Base-by-base conservation (phyloP, 2,888 invertebrate species). In the Aporophyla lueneburgensis region DNA sequence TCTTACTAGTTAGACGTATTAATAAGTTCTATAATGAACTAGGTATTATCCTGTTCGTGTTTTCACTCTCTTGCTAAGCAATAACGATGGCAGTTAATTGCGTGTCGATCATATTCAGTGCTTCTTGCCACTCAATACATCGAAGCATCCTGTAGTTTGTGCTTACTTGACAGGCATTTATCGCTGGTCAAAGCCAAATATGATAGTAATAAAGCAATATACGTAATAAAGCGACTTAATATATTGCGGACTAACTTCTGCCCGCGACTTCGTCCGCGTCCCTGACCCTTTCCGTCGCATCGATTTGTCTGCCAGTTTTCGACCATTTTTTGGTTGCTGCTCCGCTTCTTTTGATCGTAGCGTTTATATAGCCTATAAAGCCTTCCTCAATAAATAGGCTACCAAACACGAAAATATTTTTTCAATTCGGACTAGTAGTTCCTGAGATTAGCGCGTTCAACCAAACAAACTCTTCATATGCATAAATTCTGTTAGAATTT, bases 101-200 rank as follows among this genome's bases (percentile, higher is more conserved):
- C 61, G 27, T 75, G 85, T 84, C 82, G 58, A 84, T 82, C 80
- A 82, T 84, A 75, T 61, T 72, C 80, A 33, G 24, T 14, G 59
- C 46, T 67, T 68, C 46, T 67, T 68, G 80, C 68, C 74, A 71
- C 51, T 65, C 59, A 70, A 74, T 68, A 79, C 40, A 33, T 54
- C 49, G 56, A 21, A 59, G 65, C 70, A 61, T 6, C 65, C 46
- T 53, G 54, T 66, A 70, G 66, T 62, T 69, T 62, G n/a, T 33
- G 49, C 24, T 46, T 56, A 14, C n/a, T 62, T 70, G 66, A 51
- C 24, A 80, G 69, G 40, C 51, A 61, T 80, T 75, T 66, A 71
- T 70, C 5, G n/a, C 49, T 63, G 53, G 4, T 14, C 2, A 33
- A 21, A 81, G 19, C 24, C 12, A 21, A 5, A 46, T 6, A 43